Evolutionary conservation across 2,113 vertebrate species (phyloP).

Genomic region (Fulmarus glacialis): DNA sequence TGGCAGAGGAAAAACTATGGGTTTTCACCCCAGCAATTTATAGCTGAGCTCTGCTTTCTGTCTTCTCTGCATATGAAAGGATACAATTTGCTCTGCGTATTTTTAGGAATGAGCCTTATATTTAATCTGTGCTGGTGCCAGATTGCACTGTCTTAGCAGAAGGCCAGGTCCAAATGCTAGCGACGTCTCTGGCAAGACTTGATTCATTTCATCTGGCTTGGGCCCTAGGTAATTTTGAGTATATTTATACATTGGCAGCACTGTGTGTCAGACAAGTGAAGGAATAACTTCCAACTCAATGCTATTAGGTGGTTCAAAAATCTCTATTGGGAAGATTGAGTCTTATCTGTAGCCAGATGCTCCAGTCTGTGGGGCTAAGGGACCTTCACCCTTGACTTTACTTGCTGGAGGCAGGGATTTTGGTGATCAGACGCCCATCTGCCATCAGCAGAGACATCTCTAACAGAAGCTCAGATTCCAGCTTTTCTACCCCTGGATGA

Average conservation of each 20-base stretch:
- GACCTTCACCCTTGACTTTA: background rate
- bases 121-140: conserved; percentile 29
- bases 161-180: conserved; percentile 41
- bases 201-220: conserved; percentile 33
- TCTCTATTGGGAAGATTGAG: background rate
- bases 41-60: conserved; percentile 2
- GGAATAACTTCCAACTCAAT: conserved; percentile 22
- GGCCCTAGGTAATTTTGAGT: conserved; percentile 19
- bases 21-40: background rate
- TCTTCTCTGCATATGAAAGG: background rate
- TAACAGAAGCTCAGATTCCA: background rate
- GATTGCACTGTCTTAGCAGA: conserved; percentile 27
- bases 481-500: background rate
- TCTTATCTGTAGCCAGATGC: background rate
- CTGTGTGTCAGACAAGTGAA: conserved; percentile 1
- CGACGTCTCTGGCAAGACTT: conserved; percentile 11
- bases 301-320: background rate
- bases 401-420: background rate
- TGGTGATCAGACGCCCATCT: background rate
- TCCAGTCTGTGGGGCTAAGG: background rate
- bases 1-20: background rate
- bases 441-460: background rate
- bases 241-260: conserved; percentile 1
- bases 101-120: conserved; percentile 47
- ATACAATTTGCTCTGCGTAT: conserved; percentile 20